Conservation (phyloP, 2,113 vertebrate species). For the Thamnaconus septentrionalis region DNA sequence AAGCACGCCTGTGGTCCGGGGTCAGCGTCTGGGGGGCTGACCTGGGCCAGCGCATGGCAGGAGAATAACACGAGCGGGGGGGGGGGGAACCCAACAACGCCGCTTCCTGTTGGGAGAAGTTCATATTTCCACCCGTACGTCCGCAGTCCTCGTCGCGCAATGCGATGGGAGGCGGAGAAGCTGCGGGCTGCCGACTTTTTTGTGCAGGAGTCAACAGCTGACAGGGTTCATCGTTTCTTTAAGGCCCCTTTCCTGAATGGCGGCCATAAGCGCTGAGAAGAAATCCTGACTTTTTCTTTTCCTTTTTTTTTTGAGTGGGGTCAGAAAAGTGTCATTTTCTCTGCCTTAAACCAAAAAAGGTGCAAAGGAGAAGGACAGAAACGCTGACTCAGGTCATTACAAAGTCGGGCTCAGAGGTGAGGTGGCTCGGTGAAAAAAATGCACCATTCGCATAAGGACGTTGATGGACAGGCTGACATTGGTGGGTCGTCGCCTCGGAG, state of each 20-base stretch:
- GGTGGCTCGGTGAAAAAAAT: slow-evolving; percentile 1
- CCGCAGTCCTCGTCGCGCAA: slow-evolving; percentile 7
- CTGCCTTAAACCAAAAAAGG: not conserved
- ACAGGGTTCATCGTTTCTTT: not conserved
- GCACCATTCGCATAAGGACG: not conserved
- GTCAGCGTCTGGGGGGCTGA: slow-evolving; percentile 29
- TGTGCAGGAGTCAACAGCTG: slow-evolving; percentile 49
- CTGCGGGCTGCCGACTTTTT: slow-evolving; percentile 32
- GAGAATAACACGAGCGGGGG: slow-evolving; percentile 28
- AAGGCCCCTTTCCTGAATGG: too few relatives aligned
- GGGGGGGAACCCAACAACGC: too few relatives aligned
- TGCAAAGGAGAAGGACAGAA: slow-evolving; percentile 4
- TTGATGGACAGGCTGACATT: slow-evolving; percentile 1
- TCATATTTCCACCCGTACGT: too few relatives aligned
- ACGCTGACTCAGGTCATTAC: slow-evolving; percentile 1
- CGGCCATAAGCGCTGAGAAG: too few relatives aligned
- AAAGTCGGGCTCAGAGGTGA: slow-evolving; percentile 1
- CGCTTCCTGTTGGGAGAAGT: too few relatives aligned
- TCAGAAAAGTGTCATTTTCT: slow-evolving; percentile 18
- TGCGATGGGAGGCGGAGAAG: slow-evolving; percentile 22
- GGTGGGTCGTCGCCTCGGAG: slow-evolving; percentile 8
- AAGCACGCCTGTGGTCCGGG: slow-evolving; percentile 29
- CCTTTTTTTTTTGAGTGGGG: slow-evolving; percentile 9
- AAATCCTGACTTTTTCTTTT: too few relatives aligned
- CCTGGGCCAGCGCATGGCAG: slow-evolving; percentile 32